Evolutionary conservation across 2,888 invertebrate genomes (phyloP).

Genomic region (Lamproptera curius): DNA sequence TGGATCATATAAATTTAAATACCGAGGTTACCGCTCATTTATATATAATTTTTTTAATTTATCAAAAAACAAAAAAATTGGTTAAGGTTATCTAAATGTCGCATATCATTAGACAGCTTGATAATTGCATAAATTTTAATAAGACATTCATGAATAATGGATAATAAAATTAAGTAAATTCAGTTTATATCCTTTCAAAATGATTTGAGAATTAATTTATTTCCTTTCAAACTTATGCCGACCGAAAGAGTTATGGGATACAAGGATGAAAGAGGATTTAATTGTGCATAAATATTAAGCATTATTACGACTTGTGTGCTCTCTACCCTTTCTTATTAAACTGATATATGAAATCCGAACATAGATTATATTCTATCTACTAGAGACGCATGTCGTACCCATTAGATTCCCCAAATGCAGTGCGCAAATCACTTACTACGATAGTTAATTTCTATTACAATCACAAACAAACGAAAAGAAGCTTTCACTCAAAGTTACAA

Average conservation of each 20-base stretch:
- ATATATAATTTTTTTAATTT: too few species aligned
- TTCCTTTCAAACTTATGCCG: too few species aligned
- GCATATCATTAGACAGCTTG: too few species aligned
- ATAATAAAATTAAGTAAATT: too few species aligned
- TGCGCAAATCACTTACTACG: constrained; percentile 55
- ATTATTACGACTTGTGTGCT: constrained; percentile 66
- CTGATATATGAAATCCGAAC: constrained; percentile 54
- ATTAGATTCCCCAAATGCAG: constrained; percentile 62
- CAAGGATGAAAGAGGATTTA: constrained; percentile 51
- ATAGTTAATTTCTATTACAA: constrained; percentile 31
- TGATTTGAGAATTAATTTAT: too few species aligned
- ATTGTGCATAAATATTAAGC: constrained; percentile 67
- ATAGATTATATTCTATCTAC: constrained; percentile 30
- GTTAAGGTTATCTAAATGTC: too few species aligned
- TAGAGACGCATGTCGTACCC: constrained; percentile 55
- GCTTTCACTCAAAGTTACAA: constrained; percentile 18
- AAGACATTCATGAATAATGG: too few species aligned
- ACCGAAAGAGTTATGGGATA: constrained; percentile 57
- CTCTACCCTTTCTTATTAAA: constrained; percentile 56
- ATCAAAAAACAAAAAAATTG: too few species aligned
- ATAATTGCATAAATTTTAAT: too few species aligned
- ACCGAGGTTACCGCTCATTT: too few species aligned
- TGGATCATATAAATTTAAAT: too few species aligned
- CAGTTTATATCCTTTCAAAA: too few species aligned
- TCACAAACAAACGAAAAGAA: constrained; percentile 17